Evolutionary conservation across 2,888 invertebrate genomes (phyloP).

Genomic region (Ichneumon xanthorius): DNA sequence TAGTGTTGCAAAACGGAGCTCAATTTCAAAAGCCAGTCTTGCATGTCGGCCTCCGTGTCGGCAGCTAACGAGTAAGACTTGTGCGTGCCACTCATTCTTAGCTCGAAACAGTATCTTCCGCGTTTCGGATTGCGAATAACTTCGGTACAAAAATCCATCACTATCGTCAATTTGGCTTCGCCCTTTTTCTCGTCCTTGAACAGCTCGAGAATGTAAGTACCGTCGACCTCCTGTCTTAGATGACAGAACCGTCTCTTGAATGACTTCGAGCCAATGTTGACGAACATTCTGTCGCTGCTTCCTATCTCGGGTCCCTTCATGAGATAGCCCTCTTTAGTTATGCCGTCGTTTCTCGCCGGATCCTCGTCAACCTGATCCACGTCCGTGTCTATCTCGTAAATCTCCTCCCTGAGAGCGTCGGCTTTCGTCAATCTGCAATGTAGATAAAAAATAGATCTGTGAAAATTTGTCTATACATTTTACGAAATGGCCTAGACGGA

Average conservation of each 20-base stretch:
- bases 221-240: slow-evolving; percentile 95
- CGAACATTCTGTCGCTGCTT: slow-evolving; percentile 95
- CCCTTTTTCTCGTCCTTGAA: slow-evolving; percentile 97
- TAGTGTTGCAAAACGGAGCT: slow-evolving; percentile 94
- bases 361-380: slow-evolving; percentile 92
- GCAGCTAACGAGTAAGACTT: slow-evolving; percentile 95
- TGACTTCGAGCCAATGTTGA: slow-evolving; percentile 96
- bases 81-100: slow-evolving; percentile 94
- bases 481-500: neutral
- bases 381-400: slow-evolving; percentile 96
- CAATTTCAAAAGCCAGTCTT: slow-evolving; percentile 94
- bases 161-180: slow-evolving; percentile 96
- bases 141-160: slow-evolving; percentile 97
- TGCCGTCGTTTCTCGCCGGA: slow-evolving; percentile 89
- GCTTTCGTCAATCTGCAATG: slow-evolving; percentile 83
- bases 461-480: neutral
- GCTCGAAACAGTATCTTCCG: slow-evolving; percentile 94
- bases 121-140: slow-evolving; percentile 95
- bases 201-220: slow-evolving; percentile 95
- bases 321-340: slow-evolving; percentile 96
- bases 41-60: slow-evolving; percentile 93
- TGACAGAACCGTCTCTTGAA: slow-evolving; percentile 96
- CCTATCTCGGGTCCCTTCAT: slow-evolving; percentile 96
- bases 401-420: slow-evolving; percentile 91
- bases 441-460: slow-evolving; percentile 51